Evolutionary conservation across 2,113 vertebrate genomes (phyloP).

Genomic region (Bujurquina vittata): DNA sequence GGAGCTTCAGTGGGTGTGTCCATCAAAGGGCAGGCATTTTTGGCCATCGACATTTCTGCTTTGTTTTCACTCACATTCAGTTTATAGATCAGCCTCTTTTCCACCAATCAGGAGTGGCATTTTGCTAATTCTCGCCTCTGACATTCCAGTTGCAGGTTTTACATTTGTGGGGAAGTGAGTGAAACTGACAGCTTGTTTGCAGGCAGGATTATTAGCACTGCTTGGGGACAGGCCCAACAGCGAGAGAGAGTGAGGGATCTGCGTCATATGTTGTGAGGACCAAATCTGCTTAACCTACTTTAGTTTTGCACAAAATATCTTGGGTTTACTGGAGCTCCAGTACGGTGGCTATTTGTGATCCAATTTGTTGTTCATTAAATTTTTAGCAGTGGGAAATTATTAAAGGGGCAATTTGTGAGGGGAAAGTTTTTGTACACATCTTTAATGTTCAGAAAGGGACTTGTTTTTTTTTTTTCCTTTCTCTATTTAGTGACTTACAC

Average conservation of each 20-base stretch:
- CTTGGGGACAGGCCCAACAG: constrained; percentile 70
- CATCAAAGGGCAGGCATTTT: neutral
- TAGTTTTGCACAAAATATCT: constrained; percentile 72
- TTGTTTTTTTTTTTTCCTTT: neutral
- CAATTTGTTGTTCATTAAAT: constrained; percentile 55
- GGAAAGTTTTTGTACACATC: neutral
- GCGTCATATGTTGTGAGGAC: constrained; percentile 77
- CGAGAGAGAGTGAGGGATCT: constrained; percentile 60
- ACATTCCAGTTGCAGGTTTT: constrained; percentile 71
- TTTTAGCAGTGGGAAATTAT: constrained; percentile 50
- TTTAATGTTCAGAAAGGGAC: neutral
- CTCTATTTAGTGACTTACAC: neutral
- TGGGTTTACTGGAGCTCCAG: constrained; percentile 45
- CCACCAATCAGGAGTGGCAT: constrained; percentile 35
- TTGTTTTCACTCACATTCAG: constrained; percentile 17
- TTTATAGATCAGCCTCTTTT: constrained; percentile 16
- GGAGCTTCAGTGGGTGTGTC: constrained; percentile 10
- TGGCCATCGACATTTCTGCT: constrained; percentile 13
- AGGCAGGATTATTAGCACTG: constrained; percentile 74
- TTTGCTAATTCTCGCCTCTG: constrained; percentile 54
- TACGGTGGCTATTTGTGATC: constrained; percentile 44
- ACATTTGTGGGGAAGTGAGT: constrained; percentile 59
- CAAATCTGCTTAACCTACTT: constrained; percentile 84
- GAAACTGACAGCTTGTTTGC: constrained; percentile 73
- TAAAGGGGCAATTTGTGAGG: constrained; percentile 31